These are phyloP conservation scores for Acanthococcus lagerstroemiae DNA, from an alignment of 2,888 invertebrate genomes.

Conservation along the genomic window DNA sequence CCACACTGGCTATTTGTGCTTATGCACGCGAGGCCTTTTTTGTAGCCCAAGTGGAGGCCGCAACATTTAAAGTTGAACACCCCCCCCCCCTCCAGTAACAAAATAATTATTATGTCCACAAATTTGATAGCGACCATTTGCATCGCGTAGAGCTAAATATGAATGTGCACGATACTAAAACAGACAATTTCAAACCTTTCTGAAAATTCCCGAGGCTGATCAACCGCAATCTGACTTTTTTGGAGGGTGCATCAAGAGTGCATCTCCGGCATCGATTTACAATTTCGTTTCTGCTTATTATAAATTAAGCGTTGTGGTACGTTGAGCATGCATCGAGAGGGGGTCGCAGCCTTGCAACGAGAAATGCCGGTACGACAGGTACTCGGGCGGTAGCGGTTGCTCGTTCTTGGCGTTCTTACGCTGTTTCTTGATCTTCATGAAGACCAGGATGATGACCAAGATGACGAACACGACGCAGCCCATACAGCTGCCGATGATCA, in stretches of 20 bases:
- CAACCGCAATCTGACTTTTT: too few species aligned
- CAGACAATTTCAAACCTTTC: too few species aligned
- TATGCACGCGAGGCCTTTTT: too few species aligned
- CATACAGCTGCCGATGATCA: conserved; percentile 77
- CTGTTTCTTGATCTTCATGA: conserved; percentile 55
- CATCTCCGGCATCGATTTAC: neutral
- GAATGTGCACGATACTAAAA: too few species aligned
- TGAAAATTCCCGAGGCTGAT: too few species aligned
- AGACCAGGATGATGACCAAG: conserved; percentile 71
- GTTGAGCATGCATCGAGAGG: conserved; percentile 5
- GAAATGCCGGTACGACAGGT: conserved; percentile 66
- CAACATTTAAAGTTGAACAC: too few species aligned
- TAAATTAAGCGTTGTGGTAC: conserved; percentile 7
- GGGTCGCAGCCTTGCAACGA: conserved; percentile 57
- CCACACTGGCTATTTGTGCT: too few species aligned
- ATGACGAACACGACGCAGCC: conserved; percentile 76
- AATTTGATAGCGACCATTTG: too few species aligned
- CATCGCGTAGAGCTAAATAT: too few species aligned
- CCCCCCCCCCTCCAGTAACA: too few species aligned
- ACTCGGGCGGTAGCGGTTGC: conserved; percentile 63
- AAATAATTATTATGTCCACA: too few species aligned
- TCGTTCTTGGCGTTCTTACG: conserved; percentile 57
- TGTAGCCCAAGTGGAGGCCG: too few species aligned
- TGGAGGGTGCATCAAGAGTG: neutral
- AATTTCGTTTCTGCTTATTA: neutral